Evolutionary conservation across 2,888 invertebrate genomes (phyloP).

Genomic region (Heteropelma amictum): DNA sequence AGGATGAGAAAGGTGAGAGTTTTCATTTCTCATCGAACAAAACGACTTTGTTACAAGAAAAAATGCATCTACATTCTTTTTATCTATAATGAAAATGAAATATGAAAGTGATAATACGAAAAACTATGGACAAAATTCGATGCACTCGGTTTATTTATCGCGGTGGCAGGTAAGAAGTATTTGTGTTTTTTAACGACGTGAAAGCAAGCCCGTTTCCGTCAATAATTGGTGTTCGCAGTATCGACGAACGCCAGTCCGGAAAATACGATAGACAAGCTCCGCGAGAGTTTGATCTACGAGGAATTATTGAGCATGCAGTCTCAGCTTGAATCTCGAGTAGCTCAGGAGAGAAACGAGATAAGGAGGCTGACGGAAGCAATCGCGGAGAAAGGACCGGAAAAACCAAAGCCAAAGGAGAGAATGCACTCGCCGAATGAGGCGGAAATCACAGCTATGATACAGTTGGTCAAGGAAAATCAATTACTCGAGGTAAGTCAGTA

Average conservation of each 20-base stretch:
- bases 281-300: constrained; percentile 75
- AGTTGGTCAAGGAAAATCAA: constrained; percentile 83
- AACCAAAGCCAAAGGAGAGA: constrained; percentile 65
- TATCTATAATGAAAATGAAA: too few species aligned
- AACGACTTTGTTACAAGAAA: neutral
- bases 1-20: constrained; percentile 38
- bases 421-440: constrained; percentile 78
- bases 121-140: too few species aligned
- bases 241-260: constrained; percentile 61
- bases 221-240: constrained; percentile 49
- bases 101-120: too few species aligned
- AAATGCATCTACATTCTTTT: too few species aligned
- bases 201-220: too few species aligned
- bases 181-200: too few species aligned
- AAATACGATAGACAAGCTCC: constrained; percentile 68
- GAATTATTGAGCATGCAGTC: constrained; percentile 83
- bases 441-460: constrained; percentile 78
- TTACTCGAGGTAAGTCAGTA: constrained; percentile 79
- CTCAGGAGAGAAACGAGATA: constrained; percentile 86
- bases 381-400: constrained; percentile 64
- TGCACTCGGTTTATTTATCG: too few species aligned
- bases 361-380: constrained; percentile 79
- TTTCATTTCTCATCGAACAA: neutral
- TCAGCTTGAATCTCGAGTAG: constrained; percentile 84
- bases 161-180: too few species aligned